Evolutionary conservation across 2,797 vertebrate genomes (phyloP).

Genomic region (Miichthys miiuy): DNA sequence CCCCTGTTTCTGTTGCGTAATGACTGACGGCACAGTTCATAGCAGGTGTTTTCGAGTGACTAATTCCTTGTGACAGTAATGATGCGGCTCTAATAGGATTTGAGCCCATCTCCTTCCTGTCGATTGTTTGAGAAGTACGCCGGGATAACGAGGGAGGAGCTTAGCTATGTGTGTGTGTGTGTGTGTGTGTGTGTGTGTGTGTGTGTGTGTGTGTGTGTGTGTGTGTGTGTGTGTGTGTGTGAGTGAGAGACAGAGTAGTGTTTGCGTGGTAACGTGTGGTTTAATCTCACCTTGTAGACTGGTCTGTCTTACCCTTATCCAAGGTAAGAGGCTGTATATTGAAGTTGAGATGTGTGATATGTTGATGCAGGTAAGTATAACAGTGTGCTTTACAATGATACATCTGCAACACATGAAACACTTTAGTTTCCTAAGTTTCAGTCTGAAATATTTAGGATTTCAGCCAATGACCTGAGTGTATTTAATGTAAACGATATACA

Average conservation of each 20-base stretch:
- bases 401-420: background rate
- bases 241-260: slow-evolving; percentile 37
- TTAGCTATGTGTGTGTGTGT: slow-evolving; percentile 13
- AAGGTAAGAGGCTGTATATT: background rate
- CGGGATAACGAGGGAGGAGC: slow-evolving; percentile 57
- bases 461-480: background rate
- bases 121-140: slow-evolving; percentile 59
- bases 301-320: slow-evolving; percentile 6
- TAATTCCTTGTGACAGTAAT: slow-evolving; percentile 82
- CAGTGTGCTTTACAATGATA: background rate
- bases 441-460: background rate
- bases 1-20: slow-evolving; percentile 42
- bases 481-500: background rate
- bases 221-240: background rate
- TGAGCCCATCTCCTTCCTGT: slow-evolving; percentile 71
- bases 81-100: slow-evolving; percentile 84
- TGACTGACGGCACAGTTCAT: slow-evolving; percentile 24
- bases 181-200: slow-evolving; percentile 15
- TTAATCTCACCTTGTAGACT: slow-evolving; percentile 38
- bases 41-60: slow-evolving; percentile 69
- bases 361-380: background rate
- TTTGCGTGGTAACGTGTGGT: slow-evolving; percentile 26
- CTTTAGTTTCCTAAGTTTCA: background rate
- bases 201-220: background rate
- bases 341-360: background rate